Evolutionary conservation across 1,140 invertebrate genomes (phyloP).

Genomic region (Leptinotarsa undecemlineata): DNA sequence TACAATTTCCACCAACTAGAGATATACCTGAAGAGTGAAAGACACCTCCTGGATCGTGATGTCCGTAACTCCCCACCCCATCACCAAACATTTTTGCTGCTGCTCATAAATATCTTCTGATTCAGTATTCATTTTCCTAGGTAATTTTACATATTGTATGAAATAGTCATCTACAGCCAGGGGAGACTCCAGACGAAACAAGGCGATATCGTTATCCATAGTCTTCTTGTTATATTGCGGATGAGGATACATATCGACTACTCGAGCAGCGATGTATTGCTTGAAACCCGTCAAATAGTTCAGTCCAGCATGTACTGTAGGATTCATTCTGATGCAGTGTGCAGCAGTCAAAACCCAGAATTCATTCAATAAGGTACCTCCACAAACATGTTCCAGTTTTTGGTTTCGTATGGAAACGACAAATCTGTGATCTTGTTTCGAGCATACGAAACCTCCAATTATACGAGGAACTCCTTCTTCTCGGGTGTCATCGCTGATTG

Average conservation of each 20-base stretch:
- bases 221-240: neutral
- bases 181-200: neutral
- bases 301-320: neutral
- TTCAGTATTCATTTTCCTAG: neutral
- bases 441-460: neutral
- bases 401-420: neutral
- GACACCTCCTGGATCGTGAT: neutral
- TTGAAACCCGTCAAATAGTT: neutral
- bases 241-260: neutral
- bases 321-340: constrained; percentile 51
- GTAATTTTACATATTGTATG: constrained; percentile 11
- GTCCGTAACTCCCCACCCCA: constrained; percentile 17
- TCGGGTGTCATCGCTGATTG: neutral
- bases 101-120: neutral
- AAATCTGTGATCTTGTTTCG: neutral
- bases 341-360: constrained; percentile 59
- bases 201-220: neutral
- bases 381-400: constrained; percentile 58
- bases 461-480: constrained; percentile 4
- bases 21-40: neutral
- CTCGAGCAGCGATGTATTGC: neutral
- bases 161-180: neutral
- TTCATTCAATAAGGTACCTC: constrained; percentile 62
- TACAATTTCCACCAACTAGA: too few species aligned
- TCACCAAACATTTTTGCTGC: neutral